phyloP scores from a whole-genome alignment of 2,888 invertebrate species.

The Patella depressa region DNA sequence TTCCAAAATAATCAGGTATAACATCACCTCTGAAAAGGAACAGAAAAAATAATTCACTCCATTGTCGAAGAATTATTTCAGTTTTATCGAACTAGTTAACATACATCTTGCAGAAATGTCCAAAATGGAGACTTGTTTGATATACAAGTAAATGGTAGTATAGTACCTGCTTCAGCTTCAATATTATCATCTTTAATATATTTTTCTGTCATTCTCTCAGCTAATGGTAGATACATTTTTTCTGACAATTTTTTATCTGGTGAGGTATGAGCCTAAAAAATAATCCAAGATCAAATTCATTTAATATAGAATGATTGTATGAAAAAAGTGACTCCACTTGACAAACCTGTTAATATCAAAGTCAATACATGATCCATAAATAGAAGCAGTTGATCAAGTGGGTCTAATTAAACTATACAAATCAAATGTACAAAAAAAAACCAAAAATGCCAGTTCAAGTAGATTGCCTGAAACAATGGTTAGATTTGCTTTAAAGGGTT shows the following conservation, averaged over 20 bases:
- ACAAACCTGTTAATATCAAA: no score
- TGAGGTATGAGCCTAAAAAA: conserved; percentile 58
- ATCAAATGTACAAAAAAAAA: no score
- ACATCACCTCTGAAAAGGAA: conserved; percentile 80
- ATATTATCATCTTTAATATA: conserved; percentile 87
- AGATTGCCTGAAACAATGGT: no score
- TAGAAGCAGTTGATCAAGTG: no score
- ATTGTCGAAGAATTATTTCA: background rate
- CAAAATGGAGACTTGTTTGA: background rate
- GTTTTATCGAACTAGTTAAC: background rate
- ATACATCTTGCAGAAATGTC: background rate
- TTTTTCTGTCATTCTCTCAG: conserved; percentile 94
- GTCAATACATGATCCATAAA: no score
- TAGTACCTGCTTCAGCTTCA: conserved; percentile 84
- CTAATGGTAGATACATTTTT: conserved; percentile 85
- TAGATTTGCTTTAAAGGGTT: no score
- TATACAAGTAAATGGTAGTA: no score
- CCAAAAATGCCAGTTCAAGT: no score
- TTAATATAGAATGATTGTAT: no score
- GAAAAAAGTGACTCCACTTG: no score
- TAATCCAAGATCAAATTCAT: conserved; percentile 12
- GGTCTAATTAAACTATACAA: no score
- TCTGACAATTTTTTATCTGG: conserved; percentile 72
- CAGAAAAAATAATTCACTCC: conserved; percentile 6
- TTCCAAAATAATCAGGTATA: conserved; percentile 90